A percentile compares a stretch with the other conserved stretches of the same genome.
These are phyloP conservation scores for Elachura formosa DNA, from an alignment of 2,113 vertebrate species.

Conservation along the genomic window DNA sequence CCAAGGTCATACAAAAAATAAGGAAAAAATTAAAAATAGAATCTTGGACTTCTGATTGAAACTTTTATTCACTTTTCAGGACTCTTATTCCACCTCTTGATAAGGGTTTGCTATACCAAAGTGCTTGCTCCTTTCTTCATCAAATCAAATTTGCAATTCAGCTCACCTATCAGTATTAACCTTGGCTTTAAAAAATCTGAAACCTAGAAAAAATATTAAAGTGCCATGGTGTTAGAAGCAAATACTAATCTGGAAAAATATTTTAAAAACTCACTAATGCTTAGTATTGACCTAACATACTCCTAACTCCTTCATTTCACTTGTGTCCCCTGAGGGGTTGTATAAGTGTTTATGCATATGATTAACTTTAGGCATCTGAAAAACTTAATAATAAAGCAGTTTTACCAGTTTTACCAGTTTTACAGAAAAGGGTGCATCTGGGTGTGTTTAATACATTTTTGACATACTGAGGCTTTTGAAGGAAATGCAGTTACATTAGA, in stretches of 20 bases:
- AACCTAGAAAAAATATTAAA: background rate
- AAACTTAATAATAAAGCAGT: background rate
- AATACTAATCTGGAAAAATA: background rate
- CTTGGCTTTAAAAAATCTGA: background rate
- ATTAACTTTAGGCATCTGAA: background rate
- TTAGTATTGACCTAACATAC: background rate
- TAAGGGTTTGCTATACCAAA: background rate
- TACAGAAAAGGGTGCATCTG: background rate
- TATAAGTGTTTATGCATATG: background rate
- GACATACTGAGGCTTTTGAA: background rate
- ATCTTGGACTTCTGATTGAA: background rate
- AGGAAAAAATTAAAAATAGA: background rate
- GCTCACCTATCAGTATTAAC: background rate
- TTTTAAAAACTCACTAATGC: background rate
- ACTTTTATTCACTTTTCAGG: background rate
- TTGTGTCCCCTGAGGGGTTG: background rate
- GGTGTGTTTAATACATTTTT: background rate
- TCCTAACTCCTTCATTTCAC: background rate
- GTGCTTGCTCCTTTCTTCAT: background rate
- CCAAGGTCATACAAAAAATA: background rate
- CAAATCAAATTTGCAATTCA: background rate
- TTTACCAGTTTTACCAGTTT: background rate
- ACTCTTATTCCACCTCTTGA: background rate
- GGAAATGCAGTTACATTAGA: background rate
- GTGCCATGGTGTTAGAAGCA: background rate